Conservation (phyloP, 2,888 invertebrate species). For the Acronicta alni region DNA sequence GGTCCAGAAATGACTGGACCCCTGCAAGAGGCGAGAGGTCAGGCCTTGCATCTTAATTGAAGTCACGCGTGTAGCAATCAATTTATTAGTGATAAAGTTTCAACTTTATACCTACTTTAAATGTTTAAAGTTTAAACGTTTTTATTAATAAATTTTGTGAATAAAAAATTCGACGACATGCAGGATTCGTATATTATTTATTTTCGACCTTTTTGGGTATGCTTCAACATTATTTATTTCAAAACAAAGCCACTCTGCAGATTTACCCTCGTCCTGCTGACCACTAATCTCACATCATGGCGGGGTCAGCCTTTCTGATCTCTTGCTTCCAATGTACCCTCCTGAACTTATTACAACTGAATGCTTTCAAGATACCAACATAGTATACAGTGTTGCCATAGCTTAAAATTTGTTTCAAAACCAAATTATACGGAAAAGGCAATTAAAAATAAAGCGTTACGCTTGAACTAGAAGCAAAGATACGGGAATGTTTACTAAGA, state of each 20-base stretch:
- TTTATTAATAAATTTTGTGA: no score
- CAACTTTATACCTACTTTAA: no score
- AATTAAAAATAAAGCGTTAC: conserved; percentile 41
- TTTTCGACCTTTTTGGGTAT: conserved; percentile 2
- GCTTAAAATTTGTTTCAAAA: conserved; percentile 38
- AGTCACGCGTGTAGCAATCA: no score
- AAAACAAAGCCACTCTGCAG: conserved; percentile 23
- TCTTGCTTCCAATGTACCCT: conserved; percentile 40
- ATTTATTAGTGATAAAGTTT: no score
- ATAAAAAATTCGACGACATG: no score
- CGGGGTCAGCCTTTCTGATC: conserved; percentile 48
- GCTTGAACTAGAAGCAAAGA: conserved; percentile 29
- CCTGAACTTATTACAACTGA: conserved; percentile 37
- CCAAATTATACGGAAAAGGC: conserved; percentile 30
- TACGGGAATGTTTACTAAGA: conserved; percentile 33
- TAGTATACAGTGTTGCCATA: conserved; percentile 32
- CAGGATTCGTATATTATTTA: not conserved
- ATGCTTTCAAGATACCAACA: conserved; percentile 11
- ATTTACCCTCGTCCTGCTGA: conserved; percentile 27
- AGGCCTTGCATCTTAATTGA: no score
- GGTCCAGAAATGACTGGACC: no score
- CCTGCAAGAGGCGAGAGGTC: no score
- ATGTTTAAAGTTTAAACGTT: no score
- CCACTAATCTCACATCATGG: conserved; percentile 43
- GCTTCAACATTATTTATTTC: conserved; percentile 14